Evolutionary conservation across 2,888 invertebrate genomes (phyloP), one percentile per base, ranked within the genome.

Genomic region (Tinea pellionella): DNA sequence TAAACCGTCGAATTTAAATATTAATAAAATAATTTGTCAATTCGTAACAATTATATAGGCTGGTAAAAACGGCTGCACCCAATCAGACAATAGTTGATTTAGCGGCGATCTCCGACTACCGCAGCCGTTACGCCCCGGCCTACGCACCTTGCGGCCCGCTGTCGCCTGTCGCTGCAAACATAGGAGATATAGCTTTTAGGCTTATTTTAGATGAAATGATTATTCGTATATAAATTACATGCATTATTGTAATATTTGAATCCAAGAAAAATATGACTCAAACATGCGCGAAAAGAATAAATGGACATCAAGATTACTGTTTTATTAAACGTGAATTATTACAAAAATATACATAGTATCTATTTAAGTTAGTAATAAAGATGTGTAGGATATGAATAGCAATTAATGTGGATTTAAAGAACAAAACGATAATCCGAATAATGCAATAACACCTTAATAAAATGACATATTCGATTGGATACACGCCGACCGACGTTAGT

Each of bases 71-170:
- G 69, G 77, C 72, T 77, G 75, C 76, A 77, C 74, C 79, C 80
- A 80, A 81, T 82, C 81, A 79, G 78, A 82, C 81, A 81, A 82
- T 82, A 73, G 74, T 76, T 80, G 81, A 80, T 80, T 79, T 80
- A 80, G 73, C 77, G 65, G 74, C 56, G 53, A 4, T 53, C 19
- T 19, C 24, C 55, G 29, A 61, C 79, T 77, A 77, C 80, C 67
- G 75, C 69, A 72, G 77, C 78, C 74, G 80, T 80, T 80, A 80
- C 81, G 80, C 80, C n/a, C n/a, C 78, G 70, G 69, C 81, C 81
- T 75, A 82, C 81, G 80, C 80, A 78, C 77, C 74, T 74, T 71
- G 72, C 53, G 53, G 53, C 13, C 4, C 53, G 24, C 60, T 59
- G 60, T 62, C 62, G 58, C 59, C 55, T 55, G 62, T 60, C 58